A percentile compares a stretch with the other conserved stretches of the same genome.
Evolutionary conservation across 2,113 vertebrate species (phyloP).

Genomic region (Anser cygnoides): DNA sequence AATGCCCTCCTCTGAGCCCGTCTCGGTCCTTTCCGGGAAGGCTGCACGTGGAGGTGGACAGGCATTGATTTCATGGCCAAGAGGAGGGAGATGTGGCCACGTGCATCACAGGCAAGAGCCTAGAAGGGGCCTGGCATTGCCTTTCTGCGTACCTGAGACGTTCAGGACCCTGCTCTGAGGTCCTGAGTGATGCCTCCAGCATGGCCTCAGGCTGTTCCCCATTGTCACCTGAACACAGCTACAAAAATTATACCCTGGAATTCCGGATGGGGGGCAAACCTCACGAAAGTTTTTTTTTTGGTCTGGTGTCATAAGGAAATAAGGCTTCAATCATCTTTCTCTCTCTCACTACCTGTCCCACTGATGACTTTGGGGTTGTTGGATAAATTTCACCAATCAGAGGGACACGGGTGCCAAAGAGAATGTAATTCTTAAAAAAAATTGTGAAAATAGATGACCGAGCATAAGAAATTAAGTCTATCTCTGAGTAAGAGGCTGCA

Average conservation of each 20-base stretch:
- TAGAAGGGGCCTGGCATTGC: neutral
- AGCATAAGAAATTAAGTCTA: neutral
- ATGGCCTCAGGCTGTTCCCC: neutral
- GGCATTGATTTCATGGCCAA: neutral
- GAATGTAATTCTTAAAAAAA: neutral
- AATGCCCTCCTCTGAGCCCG: neutral
- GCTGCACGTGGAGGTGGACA: neutral
- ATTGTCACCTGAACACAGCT: neutral
- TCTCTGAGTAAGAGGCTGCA: neutral
- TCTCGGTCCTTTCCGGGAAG: neutral
- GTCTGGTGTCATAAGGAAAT: neutral
- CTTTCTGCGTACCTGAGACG: neutral
- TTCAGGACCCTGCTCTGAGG: neutral
- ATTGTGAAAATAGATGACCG: neutral
- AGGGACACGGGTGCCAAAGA: neutral
- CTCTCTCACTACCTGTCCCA: neutral
- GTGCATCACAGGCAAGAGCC: neutral
- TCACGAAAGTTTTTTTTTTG: neutral
- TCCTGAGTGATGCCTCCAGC: neutral
- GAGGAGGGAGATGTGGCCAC: neutral
- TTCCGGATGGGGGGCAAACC: neutral
- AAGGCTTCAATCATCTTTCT: fast-evolving
- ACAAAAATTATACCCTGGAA: neutral
- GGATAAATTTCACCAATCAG: neutral
- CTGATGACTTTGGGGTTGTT: neutral